Evolutionary conservation across 2,888 invertebrate species (phyloP), one percentile per base, ranked within the genome.

Genomic region (Polyommatus icarus): DNA sequence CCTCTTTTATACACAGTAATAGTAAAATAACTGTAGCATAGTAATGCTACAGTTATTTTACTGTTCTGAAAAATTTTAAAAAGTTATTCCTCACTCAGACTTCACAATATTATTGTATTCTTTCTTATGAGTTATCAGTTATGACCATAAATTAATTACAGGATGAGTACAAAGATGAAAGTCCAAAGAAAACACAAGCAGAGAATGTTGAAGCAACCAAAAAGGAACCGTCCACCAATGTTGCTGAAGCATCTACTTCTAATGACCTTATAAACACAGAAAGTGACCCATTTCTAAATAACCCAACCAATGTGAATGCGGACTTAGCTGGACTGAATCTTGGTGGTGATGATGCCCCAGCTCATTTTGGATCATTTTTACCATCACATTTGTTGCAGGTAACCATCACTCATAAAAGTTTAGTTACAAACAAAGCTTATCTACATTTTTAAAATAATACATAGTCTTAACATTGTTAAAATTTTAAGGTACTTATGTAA

Each of bases 131-230:
- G n/a, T n/a, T n/a, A n/a, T n/a, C n/a, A n/a, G 29, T 29, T 50
- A 50, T 15, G 50, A 50, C 12, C 15, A 50, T 15, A 15, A 50
- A 54, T 5, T n/a, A 40, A 76, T 95, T 94, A 79, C 90, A 96
- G 95, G 95, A 95, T 84, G 96, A 96, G 83, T 96, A 95, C 83
- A 94, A 95, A 84, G 96, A 96, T 86, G 90, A 94, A 54, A 85
- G 85, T 59, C 82, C 84, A 50, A 84, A 85, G 2, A 85, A 90
- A 82, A 54, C 77, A 88, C 87, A 82, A 89, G 78, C 81, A 81
- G 79, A 83, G 80, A 79, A 82, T 81, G 77, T 82, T 79, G 79
- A 84, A n/a, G 84, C 87, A 78, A 80, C 81, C 72, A 82, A 84
- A 75, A 85, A 84, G 6, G 78, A 82, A 78, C 80, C 81, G 75